Evolutionary conservation across 2,113 vertebrate genomes (phyloP).

Genomic region (Coregonus clupeaformis): DNA sequence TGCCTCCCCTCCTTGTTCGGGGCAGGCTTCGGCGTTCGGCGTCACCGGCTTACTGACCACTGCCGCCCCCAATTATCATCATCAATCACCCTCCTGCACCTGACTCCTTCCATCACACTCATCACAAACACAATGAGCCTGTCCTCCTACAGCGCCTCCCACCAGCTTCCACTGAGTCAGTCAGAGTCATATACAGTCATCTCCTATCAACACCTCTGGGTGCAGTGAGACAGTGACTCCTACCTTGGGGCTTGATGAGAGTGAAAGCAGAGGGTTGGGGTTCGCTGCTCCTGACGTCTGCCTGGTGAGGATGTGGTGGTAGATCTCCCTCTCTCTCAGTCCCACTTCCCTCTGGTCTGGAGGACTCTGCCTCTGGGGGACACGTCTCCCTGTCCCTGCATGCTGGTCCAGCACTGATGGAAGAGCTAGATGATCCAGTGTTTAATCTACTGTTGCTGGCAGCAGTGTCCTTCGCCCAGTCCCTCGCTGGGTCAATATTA

Average conservation of each 20-base stretch:
- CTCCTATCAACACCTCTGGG: neutral
- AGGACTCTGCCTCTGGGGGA: slow-evolving; percentile 29
- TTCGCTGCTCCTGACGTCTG: slow-evolving; percentile 21
- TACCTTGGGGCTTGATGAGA: slow-evolving; percentile 71
- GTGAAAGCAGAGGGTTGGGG: slow-evolving; percentile 49
- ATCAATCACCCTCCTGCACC: too few species aligned
- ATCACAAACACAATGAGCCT: too few species aligned
- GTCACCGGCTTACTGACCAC: too few species aligned
- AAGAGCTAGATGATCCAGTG: neutral
- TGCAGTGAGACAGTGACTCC: slow-evolving; percentile 16
- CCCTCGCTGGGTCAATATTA: slow-evolving; percentile 18
- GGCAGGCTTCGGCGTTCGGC: too few species aligned
- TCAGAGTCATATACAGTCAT: too few species aligned
- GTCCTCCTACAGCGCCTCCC: too few species aligned
- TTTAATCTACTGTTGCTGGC: neutral
- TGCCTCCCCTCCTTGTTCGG: too few species aligned
- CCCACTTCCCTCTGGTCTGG: slow-evolving; percentile 22
- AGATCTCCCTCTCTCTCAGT: slow-evolving; percentile 13
- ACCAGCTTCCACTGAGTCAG: too few species aligned
- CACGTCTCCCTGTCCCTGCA: slow-evolving; percentile 26
- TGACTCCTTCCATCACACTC: too few species aligned
- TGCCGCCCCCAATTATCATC: too few species aligned
- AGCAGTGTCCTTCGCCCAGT: slow-evolving; percentile 1
- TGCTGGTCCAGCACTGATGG: slow-evolving; percentile 26
- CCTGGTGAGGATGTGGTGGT: neutral